Conservation (phyloP, 2,888 invertebrate genomes). For the Agrotis exclamationis region DNA sequence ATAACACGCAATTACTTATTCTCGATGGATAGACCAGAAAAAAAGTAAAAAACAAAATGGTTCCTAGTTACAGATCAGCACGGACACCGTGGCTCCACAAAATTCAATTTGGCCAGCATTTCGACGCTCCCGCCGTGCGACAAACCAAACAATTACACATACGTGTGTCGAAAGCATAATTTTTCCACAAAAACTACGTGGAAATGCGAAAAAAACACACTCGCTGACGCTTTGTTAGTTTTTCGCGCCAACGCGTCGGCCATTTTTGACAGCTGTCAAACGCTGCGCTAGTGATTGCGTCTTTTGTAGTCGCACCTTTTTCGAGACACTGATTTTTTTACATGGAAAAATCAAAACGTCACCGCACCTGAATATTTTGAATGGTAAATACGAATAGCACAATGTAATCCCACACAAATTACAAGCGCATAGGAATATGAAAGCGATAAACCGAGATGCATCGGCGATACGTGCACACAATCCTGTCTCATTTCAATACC, state of each 20-base stretch:
- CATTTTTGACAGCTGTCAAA: slow-evolving; percentile 90
- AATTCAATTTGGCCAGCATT: slow-evolving; percentile 87
- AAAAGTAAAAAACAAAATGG: slow-evolving; percentile 64
- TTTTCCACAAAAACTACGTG: slow-evolving; percentile 83
- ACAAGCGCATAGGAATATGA: slow-evolving; percentile 81
- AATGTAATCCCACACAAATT: slow-evolving; percentile 87
- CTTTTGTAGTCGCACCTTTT: slow-evolving; percentile 82
- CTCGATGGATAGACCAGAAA: slow-evolving; percentile 58
- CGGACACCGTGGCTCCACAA: slow-evolving; percentile 79
- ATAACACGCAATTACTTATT: slow-evolving; percentile 64
- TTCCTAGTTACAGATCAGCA: slow-evolving; percentile 79
- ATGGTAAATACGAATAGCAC: slow-evolving; percentile 82
- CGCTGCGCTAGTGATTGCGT: slow-evolving; percentile 79
- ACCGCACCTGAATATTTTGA: slow-evolving; percentile 67
- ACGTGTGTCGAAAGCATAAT: slow-evolving; percentile 89
- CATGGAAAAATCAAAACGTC: slow-evolving; percentile 62
- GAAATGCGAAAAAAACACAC: slow-evolving; percentile 81
- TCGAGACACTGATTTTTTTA: slow-evolving; percentile 57
- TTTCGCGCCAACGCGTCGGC: slow-evolving; percentile 85
- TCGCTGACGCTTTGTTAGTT: slow-evolving; percentile 84
- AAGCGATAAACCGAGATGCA: slow-evolving; percentile 87
- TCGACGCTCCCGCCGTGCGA: slow-evolving; percentile 78
- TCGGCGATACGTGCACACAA: slow-evolving; percentile 84
- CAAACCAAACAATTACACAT: slow-evolving; percentile 90
- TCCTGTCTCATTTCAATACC: slow-evolving; percentile 84